Base-by-base conservation (phyloP, 23 tunicate genomes). In the Ciona savignyi region DNA sequence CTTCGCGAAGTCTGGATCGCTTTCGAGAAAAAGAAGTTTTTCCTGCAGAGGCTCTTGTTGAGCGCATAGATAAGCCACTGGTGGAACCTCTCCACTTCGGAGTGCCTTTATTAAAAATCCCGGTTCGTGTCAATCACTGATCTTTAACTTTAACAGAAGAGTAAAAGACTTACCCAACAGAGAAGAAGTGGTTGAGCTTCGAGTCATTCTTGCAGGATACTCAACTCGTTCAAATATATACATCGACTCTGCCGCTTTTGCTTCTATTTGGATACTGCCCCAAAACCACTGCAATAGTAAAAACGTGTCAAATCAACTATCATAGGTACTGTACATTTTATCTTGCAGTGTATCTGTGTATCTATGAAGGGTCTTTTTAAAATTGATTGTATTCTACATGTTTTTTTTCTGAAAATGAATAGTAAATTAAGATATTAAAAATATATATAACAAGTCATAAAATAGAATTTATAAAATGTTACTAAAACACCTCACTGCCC, bases 251-350 rank as follows among this genome's bases (percentile, higher is more conserved):
- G 83, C 83, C 34, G 97, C 97, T 67, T 77, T 80, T 0, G 97
- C 97, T 71, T 91, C 97, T 21, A 91, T 91, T 51, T 91, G 97
- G 21, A 91, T 91, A 75, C 97, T 91, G 32, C 97, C 97, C 97
- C 97, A 91, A 61, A 91, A 91, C 97, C 97, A 91, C 96, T 89
- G 48, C 34, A 78, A 21, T 68, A 67, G 1, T 2, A 27, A n/a
- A n/a, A n/a, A n/a, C n/a, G n/a, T n/a, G n/a, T n/a, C n/a, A n/a
- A n/a, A n/a, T n/a, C n/a, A n/a, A n/a, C n/a, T n/a, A n/a, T n/a
- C n/a, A n/a, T n/a, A n/a, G n/a, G n/a, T n/a, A n/a, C n/a, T n/a
- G n/a, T n/a, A n/a, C n/a, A n/a, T n/a, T n/a, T n/a, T n/a, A n/a
- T n/a, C n/a, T n/a, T n/a, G n/a, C n/a, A n/a, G n/a, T n/a, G n/a